These are phyloP conservation scores for Caradrina kadenii DNA, from an alignment of 2,888 invertebrate genomes.

Conservation along the genomic window DNA sequence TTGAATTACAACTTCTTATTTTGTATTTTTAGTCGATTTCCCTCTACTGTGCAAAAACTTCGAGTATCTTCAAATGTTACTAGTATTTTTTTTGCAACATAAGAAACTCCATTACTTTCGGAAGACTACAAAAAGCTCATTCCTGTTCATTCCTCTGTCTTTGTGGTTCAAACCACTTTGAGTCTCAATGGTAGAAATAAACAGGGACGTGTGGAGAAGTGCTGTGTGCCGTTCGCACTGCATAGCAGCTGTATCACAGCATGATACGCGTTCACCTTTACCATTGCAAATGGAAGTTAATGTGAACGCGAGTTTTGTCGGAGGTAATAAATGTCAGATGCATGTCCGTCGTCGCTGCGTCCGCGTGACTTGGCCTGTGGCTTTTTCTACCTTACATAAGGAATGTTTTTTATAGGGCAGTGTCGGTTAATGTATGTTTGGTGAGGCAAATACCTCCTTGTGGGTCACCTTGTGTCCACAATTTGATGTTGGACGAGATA, in stretches of 20 bases:
- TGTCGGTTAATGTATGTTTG: constrained; percentile 33
- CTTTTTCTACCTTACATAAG: constrained; percentile 54
- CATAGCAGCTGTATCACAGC: background rate
- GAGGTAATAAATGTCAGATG: constrained; percentile 76
- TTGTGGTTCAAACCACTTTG: background rate
- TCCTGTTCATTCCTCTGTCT: background rate
- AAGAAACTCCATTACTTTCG: background rate
- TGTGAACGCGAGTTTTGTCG: constrained; percentile 70
- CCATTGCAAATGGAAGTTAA: constrained; percentile 71
- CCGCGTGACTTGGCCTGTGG: constrained; percentile 48
- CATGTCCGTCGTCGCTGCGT: constrained; percentile 67
- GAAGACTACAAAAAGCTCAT: background rate
- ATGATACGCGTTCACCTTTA: constrained; percentile 45
- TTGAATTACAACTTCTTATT: background rate
- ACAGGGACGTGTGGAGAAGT: background rate
- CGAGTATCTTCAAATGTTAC: too few species aligned
- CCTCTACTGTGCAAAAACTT: too few species aligned
- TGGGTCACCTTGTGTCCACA: constrained; percentile 16
- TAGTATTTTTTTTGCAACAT: too few species aligned
- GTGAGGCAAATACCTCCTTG: constrained; percentile 16
- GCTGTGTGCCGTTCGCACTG: background rate
- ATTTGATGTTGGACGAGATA: constrained; percentile 6
- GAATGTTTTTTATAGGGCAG: constrained; percentile 44
- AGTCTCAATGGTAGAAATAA: background rate
- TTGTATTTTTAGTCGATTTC: too few species aligned